Percentiles rank a stretch among this genome's conserved stretches.
phyloP scores from a whole-genome alignment of 2,888 invertebrate species.

The Tenthredo distinguenda region DNA sequence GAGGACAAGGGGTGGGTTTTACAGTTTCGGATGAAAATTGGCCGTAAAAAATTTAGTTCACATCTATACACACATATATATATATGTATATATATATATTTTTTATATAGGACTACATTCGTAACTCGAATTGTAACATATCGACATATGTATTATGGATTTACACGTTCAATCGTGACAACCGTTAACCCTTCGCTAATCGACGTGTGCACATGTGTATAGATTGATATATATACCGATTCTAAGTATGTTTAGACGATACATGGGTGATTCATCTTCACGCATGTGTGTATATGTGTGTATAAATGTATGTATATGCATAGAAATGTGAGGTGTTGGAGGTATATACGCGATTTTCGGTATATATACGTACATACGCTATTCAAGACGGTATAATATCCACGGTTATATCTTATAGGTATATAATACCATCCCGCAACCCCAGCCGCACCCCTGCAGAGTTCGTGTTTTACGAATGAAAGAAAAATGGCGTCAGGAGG shows the following conservation, averaged over 20 bases:
- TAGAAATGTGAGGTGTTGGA: background rate
- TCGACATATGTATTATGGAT: background rate
- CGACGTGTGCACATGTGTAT: background rate
- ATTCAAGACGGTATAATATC: slow-evolving; percentile 19
- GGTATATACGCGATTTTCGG: background rate
- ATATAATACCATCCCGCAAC: slow-evolving; percentile 28
- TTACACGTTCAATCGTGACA: background rate
- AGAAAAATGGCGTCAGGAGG: slow-evolving; percentile 72
- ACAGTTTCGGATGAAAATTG: background rate
- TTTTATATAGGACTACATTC: background rate
- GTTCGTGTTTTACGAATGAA: slow-evolving; percentile 68
- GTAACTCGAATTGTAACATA: background rate
- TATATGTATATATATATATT: background rate
- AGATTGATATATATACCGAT: background rate
- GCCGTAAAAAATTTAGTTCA: background rate
- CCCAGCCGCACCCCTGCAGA: slow-evolving; percentile 32
- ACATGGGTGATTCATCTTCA: background rate
- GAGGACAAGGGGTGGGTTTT: background rate
- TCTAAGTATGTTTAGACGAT: background rate
- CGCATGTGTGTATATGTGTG: background rate
- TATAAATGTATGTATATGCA: background rate
- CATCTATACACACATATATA: background rate
- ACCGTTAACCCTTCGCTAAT: background rate
- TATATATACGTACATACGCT: background rate
- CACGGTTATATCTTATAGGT: slow-evolving; percentile 11